phyloP scores from a whole-genome alignment of 2,888 invertebrate species.

The Alcis repandata region DNA sequence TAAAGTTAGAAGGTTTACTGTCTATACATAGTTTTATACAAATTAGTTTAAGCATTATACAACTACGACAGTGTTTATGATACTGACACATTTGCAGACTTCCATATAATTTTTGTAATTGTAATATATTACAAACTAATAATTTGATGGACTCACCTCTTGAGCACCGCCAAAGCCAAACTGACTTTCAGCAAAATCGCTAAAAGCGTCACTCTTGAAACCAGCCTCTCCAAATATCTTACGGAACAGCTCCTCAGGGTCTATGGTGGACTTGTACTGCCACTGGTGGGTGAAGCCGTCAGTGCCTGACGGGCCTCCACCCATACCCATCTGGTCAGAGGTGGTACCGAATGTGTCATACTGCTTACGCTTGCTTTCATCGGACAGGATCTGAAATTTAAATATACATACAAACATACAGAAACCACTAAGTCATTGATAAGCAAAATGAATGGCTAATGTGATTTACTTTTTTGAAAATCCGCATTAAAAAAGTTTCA shows the following conservation, averaged over 20 bases:
- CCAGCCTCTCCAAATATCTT: constrained; percentile 97
- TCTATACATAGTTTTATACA: too few species aligned
- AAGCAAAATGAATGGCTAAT: neutral
- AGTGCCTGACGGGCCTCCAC: constrained; percentile 86
- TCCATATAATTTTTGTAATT: too few species aligned
- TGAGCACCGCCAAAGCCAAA: constrained; percentile 97
- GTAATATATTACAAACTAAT: too few species aligned
- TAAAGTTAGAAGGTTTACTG: too few species aligned
- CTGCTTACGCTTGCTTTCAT: constrained; percentile 95
- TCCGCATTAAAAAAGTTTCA: too few species aligned
- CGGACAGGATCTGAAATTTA: constrained; percentile 91
- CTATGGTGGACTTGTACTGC: constrained; percentile 95
- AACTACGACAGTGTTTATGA: too few species aligned
- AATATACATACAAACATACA: neutral
- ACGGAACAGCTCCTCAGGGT: constrained; percentile 98
- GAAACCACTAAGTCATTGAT: too few species aligned
- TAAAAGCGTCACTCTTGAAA: constrained; percentile 89
- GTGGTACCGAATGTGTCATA: constrained; percentile 98
- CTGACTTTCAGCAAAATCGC: constrained; percentile 95
- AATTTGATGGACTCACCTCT: constrained; percentile 92
- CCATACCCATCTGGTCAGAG: constrained; percentile 94
- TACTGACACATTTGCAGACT: too few species aligned
- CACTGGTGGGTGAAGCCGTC: constrained; percentile 91
- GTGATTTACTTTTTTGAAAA: too few species aligned
- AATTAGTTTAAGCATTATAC: too few species aligned